Base-by-base conservation (phyloP, 1,140 invertebrate species). In the Trachymyrmex cornetzi region DNA sequence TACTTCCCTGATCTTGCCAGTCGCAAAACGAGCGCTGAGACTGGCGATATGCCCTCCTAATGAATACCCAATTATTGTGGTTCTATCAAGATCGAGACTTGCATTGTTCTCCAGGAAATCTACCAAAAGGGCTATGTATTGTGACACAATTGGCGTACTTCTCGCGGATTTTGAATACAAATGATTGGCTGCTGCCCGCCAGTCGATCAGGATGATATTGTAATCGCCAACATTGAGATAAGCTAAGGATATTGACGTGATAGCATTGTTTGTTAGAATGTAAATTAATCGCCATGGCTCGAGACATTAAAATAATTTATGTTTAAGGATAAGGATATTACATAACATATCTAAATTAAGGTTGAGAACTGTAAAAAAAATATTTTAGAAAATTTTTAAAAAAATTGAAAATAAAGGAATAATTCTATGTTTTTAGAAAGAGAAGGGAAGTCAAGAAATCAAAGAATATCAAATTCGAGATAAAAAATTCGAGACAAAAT, bases 11-110 rank as follows among this genome's bases (percentile, higher is more conserved):
- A 89, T 72, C 0, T 11, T 1, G 7, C 14, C 7, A 0, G n/a
- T 24, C n/a, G 30, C n/a, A 12, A 22, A 12, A 72, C 27, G 95
- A 11, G 96, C 97, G 6, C 96, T 96, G 64, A 97, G 95, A 0
- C 97, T 97, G 1, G 96, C 96, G 1, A 97, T 94, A 87, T 97
- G 97, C 6, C 96, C 97, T 4, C 97, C 97, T 22, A 97, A 95
- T 84, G 97, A 97, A 87, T 97, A 97, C 5, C 97, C 97, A 67
- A 97, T 95, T 0, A 97, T 89, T 90, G 97, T 96, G 0, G 97
- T 94, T 77, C 96, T 95, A 59, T 96, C 93, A 61, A 96, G 95
- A 4, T 95, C 93, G 0, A 97, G 94, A 4, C 95, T 96, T 38
- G 95, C 94, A n/a, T 93, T 89, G 1, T 77, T 74, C 27, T 95